Percentiles rank a stretch among this genome's conserved stretches.
These are phyloP conservation scores for Lasius fuliginosus DNA, from an alignment of 2,888 invertebrate genomes.

Conservation along the genomic window DNA sequence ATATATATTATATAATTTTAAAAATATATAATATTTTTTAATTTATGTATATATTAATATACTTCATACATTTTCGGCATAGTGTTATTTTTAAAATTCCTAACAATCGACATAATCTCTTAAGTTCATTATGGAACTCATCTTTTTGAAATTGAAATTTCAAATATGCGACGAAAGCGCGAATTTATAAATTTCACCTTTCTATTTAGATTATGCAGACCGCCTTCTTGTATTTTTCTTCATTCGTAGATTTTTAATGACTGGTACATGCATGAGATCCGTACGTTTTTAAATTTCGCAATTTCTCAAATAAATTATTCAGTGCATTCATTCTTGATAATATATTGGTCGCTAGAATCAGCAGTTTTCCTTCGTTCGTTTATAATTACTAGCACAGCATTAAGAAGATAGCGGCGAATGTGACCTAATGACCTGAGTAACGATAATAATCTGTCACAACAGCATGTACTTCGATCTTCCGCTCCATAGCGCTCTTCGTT, in stretches of 20 bases:
- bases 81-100: neutral
- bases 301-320: neutral
- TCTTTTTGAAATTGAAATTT: neutral
- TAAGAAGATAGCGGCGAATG: conserved; percentile 6
- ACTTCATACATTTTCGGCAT: neutral
- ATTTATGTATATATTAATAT: too few species aligned
- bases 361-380: neutral
- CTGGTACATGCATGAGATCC: neutral
- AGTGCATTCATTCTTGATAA: neutral
- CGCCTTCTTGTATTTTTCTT: neutral
- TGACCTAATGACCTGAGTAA: conserved; percentile 42
- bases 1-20: too few species aligned
- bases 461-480: conserved; percentile 45
- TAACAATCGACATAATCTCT: neutral
- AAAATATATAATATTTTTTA: too few species aligned
- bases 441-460: conserved; percentile 53
- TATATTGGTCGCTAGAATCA: neutral
- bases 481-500: neutral
- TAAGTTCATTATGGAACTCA: neutral
- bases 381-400: neutral
- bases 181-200: neutral
- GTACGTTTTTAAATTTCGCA: neutral
- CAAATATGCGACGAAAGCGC: neutral
- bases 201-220: neutral
- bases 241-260: neutral